phyloP scores from a whole-genome alignment of 2,797 vertebrate species.

The Fratercula arctica region DNA sequence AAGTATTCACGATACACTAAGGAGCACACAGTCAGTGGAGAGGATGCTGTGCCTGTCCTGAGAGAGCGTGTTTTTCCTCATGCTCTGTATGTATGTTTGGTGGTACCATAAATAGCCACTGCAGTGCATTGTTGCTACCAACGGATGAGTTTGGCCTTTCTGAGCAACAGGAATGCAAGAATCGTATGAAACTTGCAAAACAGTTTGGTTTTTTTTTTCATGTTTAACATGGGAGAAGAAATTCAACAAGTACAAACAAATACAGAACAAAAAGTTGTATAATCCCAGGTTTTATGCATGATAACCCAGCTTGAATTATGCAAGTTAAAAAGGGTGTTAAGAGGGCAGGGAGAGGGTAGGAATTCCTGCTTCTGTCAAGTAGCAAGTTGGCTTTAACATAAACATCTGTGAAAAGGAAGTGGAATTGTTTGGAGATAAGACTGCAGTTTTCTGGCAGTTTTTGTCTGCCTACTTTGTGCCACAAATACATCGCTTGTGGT shows the following conservation, averaged over 20 bases:
- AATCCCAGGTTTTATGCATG: not conserved
- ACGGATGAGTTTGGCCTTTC: not conserved
- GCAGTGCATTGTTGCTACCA: not conserved
- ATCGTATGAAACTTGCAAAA: not conserved
- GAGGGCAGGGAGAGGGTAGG: not conserved
- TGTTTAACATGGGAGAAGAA: not conserved
- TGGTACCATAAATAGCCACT: not conserved
- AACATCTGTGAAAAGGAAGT: conserved; percentile 15
- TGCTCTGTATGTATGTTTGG: not conserved
- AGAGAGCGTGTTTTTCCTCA: not conserved
- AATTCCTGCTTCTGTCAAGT: conserved; percentile 1
- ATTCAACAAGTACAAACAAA: conserved; percentile 3
- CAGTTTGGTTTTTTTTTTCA: not conserved
- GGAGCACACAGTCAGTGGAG: not conserved
- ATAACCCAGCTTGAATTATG: not conserved
- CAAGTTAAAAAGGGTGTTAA: not conserved
- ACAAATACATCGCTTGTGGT: not conserved
- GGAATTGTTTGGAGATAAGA: conserved; percentile 15
- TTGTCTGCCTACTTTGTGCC: not conserved
- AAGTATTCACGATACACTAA: not conserved
- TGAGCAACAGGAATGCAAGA: not conserved
- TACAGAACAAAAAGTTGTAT: not conserved
- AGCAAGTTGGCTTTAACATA: not conserved
- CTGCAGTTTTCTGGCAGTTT: conserved; percentile 17
- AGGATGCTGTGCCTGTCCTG: not conserved